phyloP scores from a whole-genome alignment of 1,140 invertebrate genomes.

The Bombyx mandarina region DNA sequence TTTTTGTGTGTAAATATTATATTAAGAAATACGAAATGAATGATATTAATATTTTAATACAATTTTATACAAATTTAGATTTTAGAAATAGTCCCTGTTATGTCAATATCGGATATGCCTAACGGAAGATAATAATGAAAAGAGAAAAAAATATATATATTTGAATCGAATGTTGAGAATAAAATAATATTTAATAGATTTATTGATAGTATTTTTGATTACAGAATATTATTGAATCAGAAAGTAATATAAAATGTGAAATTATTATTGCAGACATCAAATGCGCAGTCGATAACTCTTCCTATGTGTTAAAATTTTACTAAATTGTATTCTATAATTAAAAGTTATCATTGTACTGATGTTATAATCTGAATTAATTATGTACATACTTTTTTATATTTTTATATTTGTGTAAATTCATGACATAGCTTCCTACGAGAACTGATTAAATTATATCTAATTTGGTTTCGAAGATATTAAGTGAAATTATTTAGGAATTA shows the following conservation, averaged over 20 bases:
- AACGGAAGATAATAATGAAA: too few species aligned
- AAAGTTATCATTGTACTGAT: constrained; percentile 19
- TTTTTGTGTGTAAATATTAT: constrained; percentile 41
- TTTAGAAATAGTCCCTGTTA: constrained; percentile 26
- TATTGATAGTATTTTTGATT: not conserved
- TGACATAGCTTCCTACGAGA: constrained; percentile 41
- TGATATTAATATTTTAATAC: constrained; percentile 65
- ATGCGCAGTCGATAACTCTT: not conserved
- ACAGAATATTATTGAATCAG: too few species aligned
- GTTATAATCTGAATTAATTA: constrained; percentile 32
- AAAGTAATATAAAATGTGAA: not conserved
- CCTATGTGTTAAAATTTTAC: not conserved
- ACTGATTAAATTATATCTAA: constrained; percentile 27
- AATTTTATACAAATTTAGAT: constrained; percentile 41
- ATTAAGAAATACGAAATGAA: constrained; percentile 51
- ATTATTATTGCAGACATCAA: too few species aligned
- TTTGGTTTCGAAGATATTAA: constrained; percentile 37
- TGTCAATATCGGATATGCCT: constrained; percentile 6
- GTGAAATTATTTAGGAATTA: constrained; percentile 53
- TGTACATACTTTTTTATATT: constrained; percentile 43
- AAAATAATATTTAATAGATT: not conserved
- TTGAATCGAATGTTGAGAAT: too few species aligned
- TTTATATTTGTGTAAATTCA: constrained; percentile 37
- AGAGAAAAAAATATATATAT: too few species aligned
- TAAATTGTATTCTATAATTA: not conserved